These are phyloP conservation scores for Pararge aegeria DNA, from an alignment of 1,140 invertebrate species.

Conservation along the genomic window DNA sequence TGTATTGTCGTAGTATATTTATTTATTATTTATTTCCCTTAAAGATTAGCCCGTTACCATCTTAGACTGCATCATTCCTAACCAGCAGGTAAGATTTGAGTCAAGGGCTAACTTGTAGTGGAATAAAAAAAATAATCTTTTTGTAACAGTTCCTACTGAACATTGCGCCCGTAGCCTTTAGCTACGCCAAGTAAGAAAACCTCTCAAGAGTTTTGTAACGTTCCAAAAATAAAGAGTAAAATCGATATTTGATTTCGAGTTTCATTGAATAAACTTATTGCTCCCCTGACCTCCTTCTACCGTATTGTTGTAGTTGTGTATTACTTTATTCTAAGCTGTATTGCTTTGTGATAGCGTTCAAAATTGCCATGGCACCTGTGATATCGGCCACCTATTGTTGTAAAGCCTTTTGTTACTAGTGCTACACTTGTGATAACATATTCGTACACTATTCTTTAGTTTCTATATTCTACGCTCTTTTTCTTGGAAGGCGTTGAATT, in stretches of 20 bases:
- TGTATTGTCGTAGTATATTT: too few species aligned
- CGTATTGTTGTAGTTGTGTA: constrained; percentile 9
- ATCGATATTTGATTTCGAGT: constrained; percentile 29
- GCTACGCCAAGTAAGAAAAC: too few species aligned
- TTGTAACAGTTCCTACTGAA: too few species aligned
- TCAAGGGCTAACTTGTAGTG: too few species aligned
- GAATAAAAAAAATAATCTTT: too few species aligned
- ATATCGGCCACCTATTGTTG: constrained; percentile 25
- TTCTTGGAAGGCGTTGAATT: not conserved
- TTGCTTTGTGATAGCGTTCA: constrained; percentile 11
- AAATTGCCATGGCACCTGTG: constrained; percentile 4
- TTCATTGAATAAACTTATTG: constrained; percentile 28
- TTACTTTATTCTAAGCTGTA: constrained; percentile 12
- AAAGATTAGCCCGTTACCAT: too few species aligned
- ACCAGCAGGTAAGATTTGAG: too few species aligned
- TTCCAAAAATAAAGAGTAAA: constrained; percentile 22
- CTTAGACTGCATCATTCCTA: too few species aligned
- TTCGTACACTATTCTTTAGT: constrained; percentile 7
- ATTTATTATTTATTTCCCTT: too few species aligned
- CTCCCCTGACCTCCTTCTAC: constrained; percentile 25
- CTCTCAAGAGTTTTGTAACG: not conserved
- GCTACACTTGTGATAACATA: constrained; percentile 21
- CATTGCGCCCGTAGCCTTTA: too few species aligned
- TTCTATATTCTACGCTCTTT: constrained; percentile 10
- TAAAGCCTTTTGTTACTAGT: constrained; percentile 22